Conservation (phyloP, 2,797 vertebrate genomes). For the Acipenser ruthenus region DNA sequence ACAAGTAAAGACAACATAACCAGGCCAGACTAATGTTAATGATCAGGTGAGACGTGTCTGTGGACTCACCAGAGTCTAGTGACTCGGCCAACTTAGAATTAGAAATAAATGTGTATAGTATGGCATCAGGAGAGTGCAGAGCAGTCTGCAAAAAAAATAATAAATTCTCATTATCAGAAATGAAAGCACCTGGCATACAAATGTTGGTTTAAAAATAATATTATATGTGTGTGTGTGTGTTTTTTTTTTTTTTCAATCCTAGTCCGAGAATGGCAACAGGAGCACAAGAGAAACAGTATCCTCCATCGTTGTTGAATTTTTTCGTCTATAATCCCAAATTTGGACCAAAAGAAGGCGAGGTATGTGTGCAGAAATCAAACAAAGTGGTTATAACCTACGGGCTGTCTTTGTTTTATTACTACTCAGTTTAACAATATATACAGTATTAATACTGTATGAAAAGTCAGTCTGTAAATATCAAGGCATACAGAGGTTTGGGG, state of each 20-base stretch:
- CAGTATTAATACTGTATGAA: background rate
- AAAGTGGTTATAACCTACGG: background rate
- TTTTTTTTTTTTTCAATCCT: constrained; percentile 13
- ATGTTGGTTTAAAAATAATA: background rate
- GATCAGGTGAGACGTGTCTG: constrained; percentile 51
- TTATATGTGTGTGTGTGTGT: background rate
- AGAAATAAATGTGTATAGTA: background rate
- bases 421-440: background rate
- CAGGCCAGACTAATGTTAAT: constrained; percentile 62
- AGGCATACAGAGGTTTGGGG: too few relatives aligned
- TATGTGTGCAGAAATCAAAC: constrained; percentile 23
- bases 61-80: background rate
- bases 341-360: constrained; percentile 91
- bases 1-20: constrained; percentile 37
- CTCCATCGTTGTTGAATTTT: constrained; percentile 79
- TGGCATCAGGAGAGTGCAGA: background rate
- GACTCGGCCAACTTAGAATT: background rate
- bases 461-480: too few relatives aligned
- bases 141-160: background rate
- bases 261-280: constrained; percentile 71
- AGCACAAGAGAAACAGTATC: constrained; percentile 82
- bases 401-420: background rate
- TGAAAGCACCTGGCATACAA: constrained; percentile 28
- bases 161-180: background rate
- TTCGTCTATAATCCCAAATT: constrained; percentile 93